Conservation (phyloP, 2,797 vertebrate genomes). For the Oophaga sylvatica region DNA sequence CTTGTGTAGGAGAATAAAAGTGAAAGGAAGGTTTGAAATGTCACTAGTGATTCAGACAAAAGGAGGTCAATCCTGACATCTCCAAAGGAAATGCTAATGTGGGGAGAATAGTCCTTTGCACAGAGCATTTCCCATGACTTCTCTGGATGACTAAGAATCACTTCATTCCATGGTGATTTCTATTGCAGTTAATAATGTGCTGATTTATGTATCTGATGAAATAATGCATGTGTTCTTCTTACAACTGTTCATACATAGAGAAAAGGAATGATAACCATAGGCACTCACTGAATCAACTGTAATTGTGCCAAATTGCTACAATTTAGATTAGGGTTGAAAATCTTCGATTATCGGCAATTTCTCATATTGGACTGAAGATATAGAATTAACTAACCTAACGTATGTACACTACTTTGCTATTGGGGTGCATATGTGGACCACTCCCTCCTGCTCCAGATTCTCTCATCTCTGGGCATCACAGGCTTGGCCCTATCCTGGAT, state of each 20-base stretch:
- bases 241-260: background rate
- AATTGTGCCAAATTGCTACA: background rate
- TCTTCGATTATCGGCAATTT: background rate
- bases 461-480: too few relatives aligned
- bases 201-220: conserved; percentile 33
- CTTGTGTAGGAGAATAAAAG: conserved; percentile 72
- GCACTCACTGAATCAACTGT: background rate
- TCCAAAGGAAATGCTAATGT: conserved; percentile 81
- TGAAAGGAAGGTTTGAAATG: conserved; percentile 73
- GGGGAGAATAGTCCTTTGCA: conserved; percentile 69
- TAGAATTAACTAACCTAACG: too few relatives aligned
- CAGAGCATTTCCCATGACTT: conserved; percentile 57
- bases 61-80: conserved; percentile 79
- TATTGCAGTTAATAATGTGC: conserved; percentile 49
- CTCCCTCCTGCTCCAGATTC: too few relatives aligned
- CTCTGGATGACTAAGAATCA: conserved; percentile 47
- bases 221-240: conserved; percentile 11
- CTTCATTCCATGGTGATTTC: conserved; percentile 67
- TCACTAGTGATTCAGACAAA: conserved; percentile 79
- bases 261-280: background rate
- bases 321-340: background rate
- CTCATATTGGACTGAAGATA: background rate
- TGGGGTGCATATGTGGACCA: too few relatives aligned
- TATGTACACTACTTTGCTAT: too few relatives aligned
- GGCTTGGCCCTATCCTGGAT: too few relatives aligned